Percentiles rank a stretch among this genome's conserved stretches.
Evolutionary conservation across 1,140 invertebrate species (phyloP).

Genomic region (Galleria mellonella): DNA sequence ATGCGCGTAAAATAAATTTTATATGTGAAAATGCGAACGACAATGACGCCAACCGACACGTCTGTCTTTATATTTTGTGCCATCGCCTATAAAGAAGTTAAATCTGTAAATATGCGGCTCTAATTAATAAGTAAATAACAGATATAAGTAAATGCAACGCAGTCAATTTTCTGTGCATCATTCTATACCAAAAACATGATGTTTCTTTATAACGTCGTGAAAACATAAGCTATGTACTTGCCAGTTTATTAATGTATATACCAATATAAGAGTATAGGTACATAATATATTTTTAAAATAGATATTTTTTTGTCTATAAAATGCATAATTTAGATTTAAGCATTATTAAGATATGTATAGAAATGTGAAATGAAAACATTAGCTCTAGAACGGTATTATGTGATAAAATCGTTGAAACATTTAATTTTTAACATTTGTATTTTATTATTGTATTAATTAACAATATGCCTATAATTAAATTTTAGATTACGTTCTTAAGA

Average conservation of each 20-base stretch:
- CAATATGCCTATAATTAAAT: conserved; percentile 25
- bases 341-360: conserved; percentile 32
- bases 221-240: conserved; percentile 21
- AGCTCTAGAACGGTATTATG: conserved; percentile 51
- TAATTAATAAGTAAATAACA: conserved; percentile 21
- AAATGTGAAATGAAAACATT: conserved; percentile 27
- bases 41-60: no score
- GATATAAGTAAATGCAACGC: conserved; percentile 35
- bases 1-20: not conserved
- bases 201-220: not conserved
- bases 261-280: conserved; percentile 22
- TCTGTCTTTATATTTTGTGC: conserved; percentile 26
- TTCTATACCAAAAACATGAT: conserved; percentile 24
- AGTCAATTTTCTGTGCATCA: conserved; percentile 49
- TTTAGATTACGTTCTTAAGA: conserved; percentile 35
- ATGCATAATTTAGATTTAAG: conserved; percentile 65
- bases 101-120: conserved; percentile 26
- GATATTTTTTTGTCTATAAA: conserved; percentile 60
- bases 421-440: conserved; percentile 46
- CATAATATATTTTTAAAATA: conserved; percentile 47
- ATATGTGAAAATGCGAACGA: no score
- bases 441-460: conserved; percentile 26
- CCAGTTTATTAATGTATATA: conserved; percentile 32
- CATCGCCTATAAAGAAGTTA: conserved; percentile 45
- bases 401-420: conserved; percentile 47